These are phyloP conservation scores for Sympetrum striolatum DNA, from an alignment of 2,888 invertebrate genomes.

Conservation along the genomic window DNA sequence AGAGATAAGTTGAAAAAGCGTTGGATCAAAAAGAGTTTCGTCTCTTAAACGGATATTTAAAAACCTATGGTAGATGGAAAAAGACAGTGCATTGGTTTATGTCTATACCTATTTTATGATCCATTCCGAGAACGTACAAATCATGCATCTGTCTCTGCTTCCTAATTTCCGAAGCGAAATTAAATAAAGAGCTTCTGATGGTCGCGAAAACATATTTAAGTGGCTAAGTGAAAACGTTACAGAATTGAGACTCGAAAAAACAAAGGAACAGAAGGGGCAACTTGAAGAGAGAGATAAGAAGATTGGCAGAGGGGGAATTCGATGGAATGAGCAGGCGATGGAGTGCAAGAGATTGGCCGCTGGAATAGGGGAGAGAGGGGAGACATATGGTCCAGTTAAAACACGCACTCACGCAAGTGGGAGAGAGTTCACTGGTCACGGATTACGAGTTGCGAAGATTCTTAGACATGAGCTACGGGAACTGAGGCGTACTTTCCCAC, in stretches of 20 bases:
- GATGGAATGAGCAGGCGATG: background rate
- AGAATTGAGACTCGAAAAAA: background rate
- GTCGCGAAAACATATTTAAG: background rate
- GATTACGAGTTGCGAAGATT: background rate
- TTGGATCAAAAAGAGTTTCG: no score
- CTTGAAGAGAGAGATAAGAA: background rate
- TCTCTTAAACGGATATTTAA: no score
- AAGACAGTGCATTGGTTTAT: no score
- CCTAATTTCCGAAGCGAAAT: no score
- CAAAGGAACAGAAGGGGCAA: background rate
- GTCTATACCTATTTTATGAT: no score
- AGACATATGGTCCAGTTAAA: background rate
- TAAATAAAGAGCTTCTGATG: background rate
- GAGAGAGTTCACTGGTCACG: background rate
- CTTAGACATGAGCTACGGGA: background rate
- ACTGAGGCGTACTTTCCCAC: background rate
- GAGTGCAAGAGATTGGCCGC: background rate
- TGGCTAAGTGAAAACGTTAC: background rate
- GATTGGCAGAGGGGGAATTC: background rate
- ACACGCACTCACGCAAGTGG: background rate
- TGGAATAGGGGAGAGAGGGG: background rate
- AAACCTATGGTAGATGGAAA: no score
- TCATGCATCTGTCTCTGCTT: no score
- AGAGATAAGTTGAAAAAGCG: no score
- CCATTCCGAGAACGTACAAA: no score